Conservation (phyloP, 2,888 invertebrate genomes). For the Scaptomyza caliginosa region DNA sequence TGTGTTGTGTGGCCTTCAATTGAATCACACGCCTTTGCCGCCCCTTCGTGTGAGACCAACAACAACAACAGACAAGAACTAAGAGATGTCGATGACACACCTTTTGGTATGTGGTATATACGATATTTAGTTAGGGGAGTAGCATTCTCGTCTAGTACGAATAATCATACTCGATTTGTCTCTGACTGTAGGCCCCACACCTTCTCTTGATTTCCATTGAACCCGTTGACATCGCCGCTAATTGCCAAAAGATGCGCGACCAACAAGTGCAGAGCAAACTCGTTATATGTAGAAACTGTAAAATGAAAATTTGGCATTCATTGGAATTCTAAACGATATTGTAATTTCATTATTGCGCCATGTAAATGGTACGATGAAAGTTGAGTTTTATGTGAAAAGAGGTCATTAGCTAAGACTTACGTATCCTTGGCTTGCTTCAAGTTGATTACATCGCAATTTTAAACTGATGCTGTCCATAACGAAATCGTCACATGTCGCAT, state of each 20-base stretch:
- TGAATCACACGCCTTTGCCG: conserved; percentile 59
- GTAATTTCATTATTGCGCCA: too few species aligned
- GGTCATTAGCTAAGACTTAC: not conserved
- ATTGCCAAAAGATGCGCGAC: conserved; percentile 65
- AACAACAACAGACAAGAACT: conserved; percentile 28
- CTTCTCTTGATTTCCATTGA: conserved; percentile 65
- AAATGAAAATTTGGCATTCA: conserved; percentile 48
- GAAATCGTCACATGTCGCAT: conserved; percentile 51
- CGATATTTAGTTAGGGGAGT: conserved; percentile 28
- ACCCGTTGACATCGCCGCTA: conserved; percentile 74
- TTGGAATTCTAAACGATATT: not conserved
- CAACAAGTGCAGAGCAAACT: conserved; percentile 62
- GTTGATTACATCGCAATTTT: conserved; percentile 22
- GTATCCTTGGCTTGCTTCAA: conserved; percentile 21
- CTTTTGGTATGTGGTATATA: conserved; percentile 38
- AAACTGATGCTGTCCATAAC: conserved; percentile 29
- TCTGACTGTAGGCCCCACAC: conserved; percentile 60
- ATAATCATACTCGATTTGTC: conserved; percentile 1
- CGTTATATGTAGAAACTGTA: conserved; percentile 57
- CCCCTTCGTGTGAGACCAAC: conserved; percentile 19
- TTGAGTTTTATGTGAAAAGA: not conserved
- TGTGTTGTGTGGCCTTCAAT: conserved; percentile 64
- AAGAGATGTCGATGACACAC: conserved; percentile 74
- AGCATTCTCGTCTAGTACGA: conserved; percentile 29
- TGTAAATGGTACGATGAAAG: not conserved